Percentiles rank a stretch among this genome's conserved stretches.
These are phyloP conservation scores for Laticauda laticaudata DNA, from an alignment of 2,113 vertebrate genomes.

Conservation along the genomic window DNA sequence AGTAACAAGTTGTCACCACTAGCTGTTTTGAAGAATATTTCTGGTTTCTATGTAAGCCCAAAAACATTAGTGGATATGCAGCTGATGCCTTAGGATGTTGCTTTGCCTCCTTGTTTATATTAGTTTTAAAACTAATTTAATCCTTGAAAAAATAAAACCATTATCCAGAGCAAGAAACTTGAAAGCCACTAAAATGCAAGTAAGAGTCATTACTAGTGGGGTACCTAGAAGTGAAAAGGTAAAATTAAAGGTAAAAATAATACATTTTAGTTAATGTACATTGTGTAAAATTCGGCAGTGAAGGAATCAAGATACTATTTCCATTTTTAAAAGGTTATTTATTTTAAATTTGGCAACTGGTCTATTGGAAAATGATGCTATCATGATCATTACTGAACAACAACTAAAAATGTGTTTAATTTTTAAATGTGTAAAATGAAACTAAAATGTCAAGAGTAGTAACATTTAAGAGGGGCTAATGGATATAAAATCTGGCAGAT, in stretches of 20 bases:
- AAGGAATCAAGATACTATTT: neutral
- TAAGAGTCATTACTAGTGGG: neutral
- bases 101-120: neutral
- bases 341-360: neutral
- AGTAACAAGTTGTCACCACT: no score
- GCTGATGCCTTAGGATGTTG: neutral
- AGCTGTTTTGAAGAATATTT: no score
- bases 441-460: neutral
- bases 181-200: neutral
- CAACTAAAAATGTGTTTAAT: neutral
- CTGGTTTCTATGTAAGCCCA: no score
- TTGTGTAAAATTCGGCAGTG: neutral
- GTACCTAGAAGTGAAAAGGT: neutral
- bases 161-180: neutral
- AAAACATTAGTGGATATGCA: no score
- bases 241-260: neutral
- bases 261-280: neutral
- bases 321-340: neutral
- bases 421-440: neutral
- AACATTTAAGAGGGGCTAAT: neutral
- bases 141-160: neutral
- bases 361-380: neutral
- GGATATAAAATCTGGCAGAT: neutral
- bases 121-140: neutral
- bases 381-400: neutral